These are phyloP conservation scores for Celastrina argiolus DNA, from an alignment of 2,888 invertebrate genomes.

Conservation along the genomic window DNA sequence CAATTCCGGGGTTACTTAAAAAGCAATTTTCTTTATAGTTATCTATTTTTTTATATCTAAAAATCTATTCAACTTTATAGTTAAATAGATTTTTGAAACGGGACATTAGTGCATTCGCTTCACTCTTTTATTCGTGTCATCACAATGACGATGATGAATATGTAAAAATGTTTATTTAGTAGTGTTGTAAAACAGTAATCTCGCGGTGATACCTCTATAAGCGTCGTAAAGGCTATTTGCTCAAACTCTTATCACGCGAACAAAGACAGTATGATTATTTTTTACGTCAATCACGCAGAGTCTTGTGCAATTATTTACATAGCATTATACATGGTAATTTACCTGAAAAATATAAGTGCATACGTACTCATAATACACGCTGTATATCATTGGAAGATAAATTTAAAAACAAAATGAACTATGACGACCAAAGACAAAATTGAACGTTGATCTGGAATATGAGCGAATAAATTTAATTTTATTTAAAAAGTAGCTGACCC, in stretches of 20 bases:
- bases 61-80: no score
- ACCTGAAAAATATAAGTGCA: neutral
- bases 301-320: constrained; percentile 36
- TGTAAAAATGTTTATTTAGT: neutral
- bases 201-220: constrained; percentile 10
- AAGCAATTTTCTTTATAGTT: no score
- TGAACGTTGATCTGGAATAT: no score
- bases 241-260: constrained; percentile 38
- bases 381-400: neutral
- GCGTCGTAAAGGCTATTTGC: constrained; percentile 36
- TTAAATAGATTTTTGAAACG: no score
- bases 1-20: no score
- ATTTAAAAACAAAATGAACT: no score
- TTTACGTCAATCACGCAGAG: constrained; percentile 42
- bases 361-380: neutral
- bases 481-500: no score
- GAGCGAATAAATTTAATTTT: no score
- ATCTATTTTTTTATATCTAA: no score
- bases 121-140: neutral
- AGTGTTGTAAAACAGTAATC: constrained; percentile 34
- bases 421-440: no score
- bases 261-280: constrained; percentile 37
- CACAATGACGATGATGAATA: neutral
- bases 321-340: constrained; percentile 16
- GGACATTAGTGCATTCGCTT: no score